Conservation (phyloP, 2,888 invertebrate genomes). For the Junonia oenone region DNA sequence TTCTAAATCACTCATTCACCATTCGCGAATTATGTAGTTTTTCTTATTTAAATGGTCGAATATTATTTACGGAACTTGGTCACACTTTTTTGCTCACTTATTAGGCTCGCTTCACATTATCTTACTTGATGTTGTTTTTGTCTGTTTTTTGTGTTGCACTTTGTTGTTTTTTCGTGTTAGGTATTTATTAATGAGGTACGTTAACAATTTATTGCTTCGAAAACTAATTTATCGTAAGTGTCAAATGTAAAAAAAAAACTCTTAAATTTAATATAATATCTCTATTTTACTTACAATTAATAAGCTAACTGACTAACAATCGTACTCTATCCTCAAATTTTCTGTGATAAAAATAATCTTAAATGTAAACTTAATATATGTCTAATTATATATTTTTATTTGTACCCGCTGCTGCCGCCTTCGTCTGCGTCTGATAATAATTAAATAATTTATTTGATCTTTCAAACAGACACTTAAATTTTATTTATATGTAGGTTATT, state of each 20-base stretch:
- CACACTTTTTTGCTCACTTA: slow-evolving; percentile 39
- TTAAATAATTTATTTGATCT: too few species aligned
- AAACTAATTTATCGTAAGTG: neutral
- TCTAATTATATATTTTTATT: too few species aligned
- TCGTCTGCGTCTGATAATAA: too few species aligned
- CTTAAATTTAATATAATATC: neutral
- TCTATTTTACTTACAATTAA: neutral
- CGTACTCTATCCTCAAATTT: neutral
- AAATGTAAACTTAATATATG: too few species aligned
- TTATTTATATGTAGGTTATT: too few species aligned
- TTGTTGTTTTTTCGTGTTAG: neutral
- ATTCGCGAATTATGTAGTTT: slow-evolving; percentile 38
- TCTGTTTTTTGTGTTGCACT: slow-evolving; percentile 8
- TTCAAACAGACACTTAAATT: too few species aligned
- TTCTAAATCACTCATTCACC: slow-evolving; percentile 60
- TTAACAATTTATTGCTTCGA: neutral
- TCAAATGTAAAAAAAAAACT: neutral
- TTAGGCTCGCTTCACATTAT: slow-evolving; percentile 29
- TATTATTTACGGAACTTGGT: slow-evolving; percentile 43
- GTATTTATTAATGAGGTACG: neutral
- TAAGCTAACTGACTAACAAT: neutral
- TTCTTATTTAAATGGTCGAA: slow-evolving; percentile 46
- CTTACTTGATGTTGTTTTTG: slow-evolving; percentile 18
- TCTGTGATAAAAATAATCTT: neutral
- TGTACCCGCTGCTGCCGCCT: too few species aligned